Percentiles rank a stretch among this genome's conserved stretches.
Conservation (phyloP, 2,797 vertebrate genomes). For the Rhynchonycteris naso region DNA sequence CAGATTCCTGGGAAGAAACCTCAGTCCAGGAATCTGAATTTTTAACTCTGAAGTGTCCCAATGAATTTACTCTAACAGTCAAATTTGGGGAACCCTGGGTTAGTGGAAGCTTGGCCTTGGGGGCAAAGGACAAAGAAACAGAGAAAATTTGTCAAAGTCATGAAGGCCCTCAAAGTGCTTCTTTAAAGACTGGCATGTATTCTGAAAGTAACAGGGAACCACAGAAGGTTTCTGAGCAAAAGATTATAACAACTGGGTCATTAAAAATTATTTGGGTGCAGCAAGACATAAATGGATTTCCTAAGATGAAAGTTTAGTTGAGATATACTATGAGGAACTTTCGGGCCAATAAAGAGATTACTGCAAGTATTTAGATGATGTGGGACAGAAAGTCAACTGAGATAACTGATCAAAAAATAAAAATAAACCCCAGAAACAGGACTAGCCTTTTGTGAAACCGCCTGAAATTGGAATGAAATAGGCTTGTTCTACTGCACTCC, state of each 20-base stretch:
- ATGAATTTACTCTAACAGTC: neutral
- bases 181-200: neutral
- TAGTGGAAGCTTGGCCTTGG: no score
- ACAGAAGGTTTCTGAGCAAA: neutral
- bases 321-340: neutral
- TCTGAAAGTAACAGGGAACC: neutral
- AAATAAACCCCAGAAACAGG: neutral
- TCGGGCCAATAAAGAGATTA: neutral
- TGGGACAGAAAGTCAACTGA: neutral
- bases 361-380: neutral
- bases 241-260: accelerated
- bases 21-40: neutral
- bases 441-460: neutral
- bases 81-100: neutral
- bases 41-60: neutral
- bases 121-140: neutral
- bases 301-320: neutral
- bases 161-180: neutral
- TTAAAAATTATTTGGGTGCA: neutral
- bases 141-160: neutral
- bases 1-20: neutral
- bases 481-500: neutral
- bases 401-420: neutral
- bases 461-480: neutral
- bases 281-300: neutral